Percentiles rank a stretch among this genome's conserved stretches.
Evolutionary conservation across 2,888 invertebrate species (phyloP).

Genomic region (Drosophila recens): DNA sequence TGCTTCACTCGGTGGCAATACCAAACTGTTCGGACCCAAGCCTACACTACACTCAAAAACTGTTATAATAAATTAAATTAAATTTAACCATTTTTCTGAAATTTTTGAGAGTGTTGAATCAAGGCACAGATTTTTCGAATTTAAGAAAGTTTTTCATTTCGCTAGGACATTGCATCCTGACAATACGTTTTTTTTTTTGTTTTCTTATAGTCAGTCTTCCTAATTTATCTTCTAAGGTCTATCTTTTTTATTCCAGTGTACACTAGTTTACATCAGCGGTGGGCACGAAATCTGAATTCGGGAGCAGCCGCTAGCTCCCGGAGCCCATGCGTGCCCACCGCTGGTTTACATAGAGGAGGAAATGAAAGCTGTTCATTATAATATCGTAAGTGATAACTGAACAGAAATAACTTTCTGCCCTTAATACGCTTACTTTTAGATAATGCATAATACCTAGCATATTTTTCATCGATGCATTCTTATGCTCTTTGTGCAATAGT

Average conservation of each 20-base stretch:
- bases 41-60: constrained; percentile 38
- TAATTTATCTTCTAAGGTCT: too few species aligned
- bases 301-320: too few species aligned
- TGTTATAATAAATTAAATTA: too few species aligned
- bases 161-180: too few species aligned
- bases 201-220: too few species aligned
- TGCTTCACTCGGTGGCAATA: constrained; percentile 9
- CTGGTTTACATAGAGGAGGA: neutral
- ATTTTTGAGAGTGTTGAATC: too few species aligned
- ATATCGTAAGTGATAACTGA: neutral
- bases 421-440: constrained; percentile 48
- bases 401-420: constrained; percentile 39
- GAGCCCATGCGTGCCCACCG: too few species aligned
- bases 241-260: neutral
- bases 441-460: constrained; percentile 27
- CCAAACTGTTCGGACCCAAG: constrained; percentile 17
- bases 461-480: constrained; percentile 56
- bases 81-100: too few species aligned
- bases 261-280: neutral
- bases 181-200: too few species aligned
- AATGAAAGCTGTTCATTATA: neutral
- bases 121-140: too few species aligned
- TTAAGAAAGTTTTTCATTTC: too few species aligned
- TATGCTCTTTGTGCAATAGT: constrained; percentile 52
- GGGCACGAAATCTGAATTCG: too few species aligned